Base-by-base conservation (phyloP, 2,797 vertebrate genomes). In the Fratercula arctica region DNA sequence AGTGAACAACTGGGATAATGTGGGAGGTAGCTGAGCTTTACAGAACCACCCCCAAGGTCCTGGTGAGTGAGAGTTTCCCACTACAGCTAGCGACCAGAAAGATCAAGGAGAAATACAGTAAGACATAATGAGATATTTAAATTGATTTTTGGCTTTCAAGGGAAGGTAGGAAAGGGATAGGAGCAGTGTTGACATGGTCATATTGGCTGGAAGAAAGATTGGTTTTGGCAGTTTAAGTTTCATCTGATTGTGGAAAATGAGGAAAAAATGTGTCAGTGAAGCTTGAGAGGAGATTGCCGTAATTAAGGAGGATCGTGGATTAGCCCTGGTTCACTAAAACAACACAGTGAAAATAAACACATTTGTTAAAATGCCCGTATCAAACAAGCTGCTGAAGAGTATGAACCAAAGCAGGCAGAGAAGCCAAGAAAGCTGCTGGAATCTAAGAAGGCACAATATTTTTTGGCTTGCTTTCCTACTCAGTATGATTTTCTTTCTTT, bases 321-420 rank as follows among this genome's bases (percentile, higher is more conserved):
- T 76, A 95, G 51, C 43, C n/a, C 53, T 63, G 74, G 51, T 91
- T 94, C 86, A 80, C 56, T 87, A 76, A 92, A 92, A 20, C 45
- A 88, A 50, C 41, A 66, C 17, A 70, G 77, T 54, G 73, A 88
- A 95, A 94, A 92, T 51, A 95, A 92, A 87, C 70, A 51, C 51
- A 63, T 85, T 51, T 61, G 60, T 89, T 92, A 75, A 89, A 95
- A 93, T 80, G 41, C 31, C 51, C 8, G 3, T 68, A 92, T 25
- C 54, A 79, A 82, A 63, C 35, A 77, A 68, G 63, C 51, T 86
- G 89, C 82, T 89, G 56, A 64, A 76, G 63, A 79, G 14, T 41
- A 85, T 14, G 53, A 82, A 82, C 59, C 1, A 45, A 87, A 74
- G 86, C 63, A 64, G 90, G 63, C 74, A 90, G 51, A 89, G 72